Base-by-base conservation (phyloP, 1,140 invertebrate species). In the Anthonomus grandis region DNA sequence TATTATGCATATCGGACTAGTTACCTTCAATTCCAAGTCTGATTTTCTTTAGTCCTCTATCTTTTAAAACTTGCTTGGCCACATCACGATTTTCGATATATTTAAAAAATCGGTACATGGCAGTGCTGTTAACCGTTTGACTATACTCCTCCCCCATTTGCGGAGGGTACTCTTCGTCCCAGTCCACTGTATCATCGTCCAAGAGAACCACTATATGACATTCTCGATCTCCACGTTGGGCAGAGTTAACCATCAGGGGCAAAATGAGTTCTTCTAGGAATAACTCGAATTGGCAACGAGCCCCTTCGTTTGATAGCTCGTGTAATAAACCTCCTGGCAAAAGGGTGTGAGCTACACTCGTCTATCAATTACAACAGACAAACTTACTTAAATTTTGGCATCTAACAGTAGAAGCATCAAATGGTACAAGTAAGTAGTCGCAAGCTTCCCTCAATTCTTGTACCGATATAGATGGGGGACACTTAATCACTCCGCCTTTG, bases 31-130 rank as follows among this genome's bases (percentile, higher is more conserved):
- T 98, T 6, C 97, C 97, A 18, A 99, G 80, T n/a, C 95, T 84
- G 57, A 99, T 99, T 72, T 99, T 99, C 74, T 99, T 99, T 25
- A 99, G 75, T 0, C 96, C 96, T 45, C 97, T 81, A 70, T 99
- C 97, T 72, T 98, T 98, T 80, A 99, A 87, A 13, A 99, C 91
- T 76, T 95, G 93, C 72, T 99, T 99, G 2, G 97, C 97, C 8
- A 99, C 96, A 74, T 99, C 97, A 18, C 97, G 82, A 72, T 99
- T 99, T 76, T 99, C 97, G 60, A 98, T 97, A 74, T 99, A 99
- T 72, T 98, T 98, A 78, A 99, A 99, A 78, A 99, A 99, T 61
- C 95, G 82, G 74, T 97, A 96, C 82, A 97, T 87, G 10, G 91
- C 86, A 46, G 90, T 95, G 69, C 89, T 93, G 68, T 90, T 87